Evolutionary conservation across 2,888 invertebrate species (phyloP).

Genomic region (Euproctis similis): DNA sequence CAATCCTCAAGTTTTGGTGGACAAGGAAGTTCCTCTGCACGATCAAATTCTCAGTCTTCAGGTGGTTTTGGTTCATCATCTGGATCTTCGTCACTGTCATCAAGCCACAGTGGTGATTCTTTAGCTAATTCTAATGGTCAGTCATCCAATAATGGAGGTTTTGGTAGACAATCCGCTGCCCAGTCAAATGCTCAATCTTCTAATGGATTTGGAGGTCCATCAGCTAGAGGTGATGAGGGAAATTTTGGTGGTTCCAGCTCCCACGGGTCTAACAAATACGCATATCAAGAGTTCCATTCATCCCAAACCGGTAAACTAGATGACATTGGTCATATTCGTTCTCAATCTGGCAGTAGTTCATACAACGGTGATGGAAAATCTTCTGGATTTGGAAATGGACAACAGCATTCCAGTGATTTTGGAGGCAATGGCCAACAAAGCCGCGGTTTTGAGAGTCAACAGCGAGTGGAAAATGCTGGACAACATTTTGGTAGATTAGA

Average conservation of each 20-base stretch:
- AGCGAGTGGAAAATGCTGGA: constrained; percentile 1
- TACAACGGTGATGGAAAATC: neutral
- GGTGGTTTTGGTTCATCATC: constrained; percentile 4
- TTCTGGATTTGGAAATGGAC: neutral
- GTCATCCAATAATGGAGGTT: neutral
- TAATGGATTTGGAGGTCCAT: neutral
- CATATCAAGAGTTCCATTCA: constrained; percentile 29
- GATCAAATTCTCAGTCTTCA: constrained; percentile 5
- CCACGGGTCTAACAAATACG: constrained; percentile 11
- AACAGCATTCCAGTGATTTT: constrained; percentile 6
- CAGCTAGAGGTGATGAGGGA: neutral
- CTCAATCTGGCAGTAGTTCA: constrained; percentile 7
- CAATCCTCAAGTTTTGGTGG: constrained; percentile 10
- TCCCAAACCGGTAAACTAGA: constrained; percentile 19
- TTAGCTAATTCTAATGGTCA: neutral
- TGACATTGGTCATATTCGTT: constrained; percentile 5
- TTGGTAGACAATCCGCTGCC: constrained; percentile 1
- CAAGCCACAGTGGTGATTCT: constrained; percentile 1
- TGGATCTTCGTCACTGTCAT: constrained; percentile 5
- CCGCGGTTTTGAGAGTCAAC: neutral
- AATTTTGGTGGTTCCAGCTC: neutral
- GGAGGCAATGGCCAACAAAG: neutral
- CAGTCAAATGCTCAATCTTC: constrained; percentile 1
- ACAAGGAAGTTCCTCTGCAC: constrained; percentile 4
- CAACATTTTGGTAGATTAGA: constrained; percentile 5